Base-by-base conservation (phyloP, 1,140 invertebrate genomes). In the Achroia grisella region DNA sequence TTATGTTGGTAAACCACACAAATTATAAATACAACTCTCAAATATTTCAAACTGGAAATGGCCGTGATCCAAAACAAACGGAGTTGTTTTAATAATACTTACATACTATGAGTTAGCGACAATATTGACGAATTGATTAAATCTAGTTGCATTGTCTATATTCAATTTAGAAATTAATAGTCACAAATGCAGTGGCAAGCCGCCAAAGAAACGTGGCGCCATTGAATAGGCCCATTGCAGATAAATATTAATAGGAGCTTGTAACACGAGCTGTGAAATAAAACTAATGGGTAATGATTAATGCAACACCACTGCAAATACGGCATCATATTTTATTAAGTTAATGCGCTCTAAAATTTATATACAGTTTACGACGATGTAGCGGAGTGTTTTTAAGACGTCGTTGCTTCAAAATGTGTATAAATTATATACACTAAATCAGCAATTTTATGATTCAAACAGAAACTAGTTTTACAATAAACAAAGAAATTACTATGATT, bases 131-230 rank as follows among this genome's bases (percentile, higher is more conserved):
- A 23, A 52, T 49, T 31, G 34, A 52, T 59, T 53, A 56, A 34
- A 43, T 56, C 57, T 61, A 57, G 59, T 61, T 61, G 51, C 66
- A 62, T 48, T 42, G 29, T 52, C 54, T 34, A 48, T 56, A 45
- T 51, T 50, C 27, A 40, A 62, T 65, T 62, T 60, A 45, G 48
- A 58, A 63, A 62, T 59, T 61, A 61, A 59, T 62, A 37, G 60
- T 42, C 35, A 52, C 32, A 57, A 62, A 62, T 63, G 58, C 58
- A 61, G 57, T 77, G 76, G 76, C 76, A 74, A 56, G 45, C 56
- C 34, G 70, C 76, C 73, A 78, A 71, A 56, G 60, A 60, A 39
- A 44, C 30, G 62, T 66, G 76, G 76, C 76, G 76, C 71, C 73
- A 64, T 37, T 56, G 60, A 64, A 52, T 52, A 58, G 52, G 57